These are phyloP conservation scores for Sclerodermus sp. DNA, from an alignment of 2,888 invertebrate genomes.

Conservation along the genomic window DNA sequence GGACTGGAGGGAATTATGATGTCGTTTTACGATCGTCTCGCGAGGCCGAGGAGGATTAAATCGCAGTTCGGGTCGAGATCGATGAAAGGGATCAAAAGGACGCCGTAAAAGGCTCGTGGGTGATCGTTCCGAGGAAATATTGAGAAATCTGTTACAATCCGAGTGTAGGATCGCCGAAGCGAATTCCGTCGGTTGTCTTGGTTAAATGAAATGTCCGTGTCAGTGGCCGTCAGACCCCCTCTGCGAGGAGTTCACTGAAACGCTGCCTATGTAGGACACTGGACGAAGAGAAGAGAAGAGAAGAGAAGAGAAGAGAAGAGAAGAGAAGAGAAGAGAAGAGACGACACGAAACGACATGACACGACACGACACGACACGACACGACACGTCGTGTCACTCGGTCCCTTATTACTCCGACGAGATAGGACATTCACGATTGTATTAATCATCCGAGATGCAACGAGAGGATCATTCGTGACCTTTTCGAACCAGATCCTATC, in stretches of 20 bases:
- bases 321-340: conserved; percentile 11
- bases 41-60: conserved; percentile 31
- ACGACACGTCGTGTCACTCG: conserved; percentile 30
- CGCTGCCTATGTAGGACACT: conserved; percentile 30
- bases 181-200: conserved; percentile 28
- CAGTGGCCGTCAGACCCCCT: conserved; percentile 40
- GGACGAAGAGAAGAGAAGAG: too few species aligned
- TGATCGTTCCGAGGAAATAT: conserved; percentile 32
- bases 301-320: conserved; percentile 1
- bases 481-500: conserved; percentile 16
- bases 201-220: conserved; percentile 42
- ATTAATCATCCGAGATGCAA: conserved; percentile 25
- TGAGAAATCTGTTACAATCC: conserved; percentile 38
- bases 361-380: conserved; percentile 10
- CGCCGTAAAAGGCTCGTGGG: conserved; percentile 18
- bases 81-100: conserved; percentile 24
- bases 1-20: conserved; percentile 23
- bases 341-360: too few species aligned
- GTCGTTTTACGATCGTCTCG: conserved; percentile 31
- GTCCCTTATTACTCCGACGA: conserved; percentile 30
- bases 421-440: conserved; percentile 27
- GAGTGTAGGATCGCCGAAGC: conserved; percentile 11
- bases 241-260: conserved; percentile 17
- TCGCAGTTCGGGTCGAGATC: conserved; percentile 19
- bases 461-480: conserved; percentile 7